Evolutionary conservation across 2,797 vertebrate species (phyloP), one percentile per base, ranked within the genome.

Genomic region (Delichon dasypus): DNA sequence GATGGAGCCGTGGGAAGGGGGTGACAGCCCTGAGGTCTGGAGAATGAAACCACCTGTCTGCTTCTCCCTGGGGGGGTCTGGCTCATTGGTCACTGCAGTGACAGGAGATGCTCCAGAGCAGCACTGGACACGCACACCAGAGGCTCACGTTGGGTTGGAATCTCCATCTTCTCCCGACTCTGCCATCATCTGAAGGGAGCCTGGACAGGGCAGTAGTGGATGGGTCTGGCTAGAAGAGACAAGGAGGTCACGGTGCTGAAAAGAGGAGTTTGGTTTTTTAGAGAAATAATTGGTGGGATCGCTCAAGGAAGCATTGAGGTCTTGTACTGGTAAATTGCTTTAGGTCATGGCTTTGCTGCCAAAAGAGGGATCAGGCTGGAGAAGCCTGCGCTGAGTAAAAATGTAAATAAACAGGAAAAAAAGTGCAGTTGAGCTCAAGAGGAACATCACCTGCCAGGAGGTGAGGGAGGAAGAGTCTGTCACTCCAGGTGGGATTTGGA

Each of bases 71-170:
- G 55, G 27, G 20, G 20, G 26, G 2, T 16, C 22, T 73, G 57
- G 18, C 32, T 88, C 1, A 0, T 4, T 42, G 14, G 57, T 50
- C 42, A 10, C 34, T 83, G 36, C 29, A 71, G 45, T n/a, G 2
- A 2, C 10, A 60, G 57, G 67, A 87, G 53, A 47, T 80, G 42
- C 57, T 61, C 38, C 30, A 30, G 57, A 71, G 64, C 22, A 42
- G 5, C 27, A 5, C 61, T 54, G 79, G 50, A 42, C 8, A 17
- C n/a, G 54, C n/a, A 51, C 13, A 13, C 25, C 55, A 22, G 5
- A 13, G 55, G 11, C 6, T 26, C 6, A 21, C 0, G 0, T 5
- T 20, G 58, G 47, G 38, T n/a, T 72, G 32, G 58, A 45, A 68
- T 57, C n/a, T 60, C 1, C 38, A 30, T 2, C 27, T 45, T 51